Evolutionary conservation across 2,888 invertebrate genomes (phyloP).

Genomic region (Balanococcus diminutus): DNA sequence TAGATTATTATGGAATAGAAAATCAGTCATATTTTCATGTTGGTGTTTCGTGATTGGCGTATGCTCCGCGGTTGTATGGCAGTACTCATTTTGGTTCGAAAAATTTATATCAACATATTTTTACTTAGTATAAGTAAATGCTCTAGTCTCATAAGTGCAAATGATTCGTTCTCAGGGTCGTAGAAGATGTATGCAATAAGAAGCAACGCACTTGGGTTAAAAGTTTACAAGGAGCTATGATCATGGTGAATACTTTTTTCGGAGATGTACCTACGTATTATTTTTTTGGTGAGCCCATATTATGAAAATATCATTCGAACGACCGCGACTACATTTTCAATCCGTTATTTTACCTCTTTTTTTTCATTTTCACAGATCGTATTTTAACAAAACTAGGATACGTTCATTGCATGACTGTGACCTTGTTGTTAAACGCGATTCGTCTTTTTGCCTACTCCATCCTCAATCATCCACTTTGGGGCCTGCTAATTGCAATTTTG

Average conservation of each 20-base stretch:
- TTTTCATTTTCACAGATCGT: background rate
- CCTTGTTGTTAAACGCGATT: background rate
- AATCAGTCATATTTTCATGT: background rate
- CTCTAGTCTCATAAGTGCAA: too few relatives aligned
- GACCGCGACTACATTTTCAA: background rate
- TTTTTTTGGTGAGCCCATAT: conserved; percentile 8
- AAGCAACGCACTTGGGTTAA: background rate
- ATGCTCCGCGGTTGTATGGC: background rate
- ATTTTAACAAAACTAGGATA: conserved; percentile 8
- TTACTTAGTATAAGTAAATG: too few relatives aligned
- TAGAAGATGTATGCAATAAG: background rate
- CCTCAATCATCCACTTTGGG: background rate
- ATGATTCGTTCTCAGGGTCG: background rate
- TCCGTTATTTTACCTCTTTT: too few relatives aligned
- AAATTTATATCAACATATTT: too few relatives aligned
- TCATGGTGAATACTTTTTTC: background rate
- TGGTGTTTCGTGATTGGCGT: conserved; percentile 27
- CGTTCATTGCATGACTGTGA: background rate
- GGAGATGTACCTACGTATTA: conserved; percentile 12
- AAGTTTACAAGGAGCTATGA: background rate
- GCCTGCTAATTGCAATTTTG: background rate
- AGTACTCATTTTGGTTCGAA: background rate
- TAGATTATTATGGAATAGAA: background rate
- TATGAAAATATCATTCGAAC: background rate
- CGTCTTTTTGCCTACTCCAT: background rate